Evolutionary conservation across 92 coral and sea anemone species (phyloP).

Genomic region (Phenganax subtilis): DNA sequence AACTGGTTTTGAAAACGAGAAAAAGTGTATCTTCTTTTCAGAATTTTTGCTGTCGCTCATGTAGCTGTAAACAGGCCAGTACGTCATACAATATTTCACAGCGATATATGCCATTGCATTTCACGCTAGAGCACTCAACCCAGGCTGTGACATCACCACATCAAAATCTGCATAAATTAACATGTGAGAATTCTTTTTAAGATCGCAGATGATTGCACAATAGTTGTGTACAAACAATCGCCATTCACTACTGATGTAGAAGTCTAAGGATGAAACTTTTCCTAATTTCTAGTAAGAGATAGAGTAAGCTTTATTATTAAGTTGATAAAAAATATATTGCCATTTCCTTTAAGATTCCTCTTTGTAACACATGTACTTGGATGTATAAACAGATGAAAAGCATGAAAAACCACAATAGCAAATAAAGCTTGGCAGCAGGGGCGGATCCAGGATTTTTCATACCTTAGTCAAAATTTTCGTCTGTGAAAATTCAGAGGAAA

Average conservation of each 20-base stretch:
- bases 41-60: slow-evolving; percentile 8
- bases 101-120: not conserved
- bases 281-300: not conserved
- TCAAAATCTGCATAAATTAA: not conserved
- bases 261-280: slow-evolving; percentile 12
- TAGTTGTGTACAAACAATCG: not conserved
- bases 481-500: too few species aligned
- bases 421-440: too few species aligned
- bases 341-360: slow-evolving; percentile 1
- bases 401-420: too few species aligned
- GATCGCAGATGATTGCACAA: not conserved
- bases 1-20: slow-evolving; percentile 11
- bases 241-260: not conserved
- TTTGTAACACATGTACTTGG: too few species aligned
- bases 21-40: slow-evolving; percentile 21
- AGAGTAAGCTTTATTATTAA: not conserved
- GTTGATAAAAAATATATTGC: slow-evolving; percentile 12
- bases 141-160: slow-evolving; percentile 15
- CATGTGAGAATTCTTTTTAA: not conserved
- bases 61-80: slow-evolving; percentile 5
- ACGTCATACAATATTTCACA: not conserved
- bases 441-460: too few species aligned
- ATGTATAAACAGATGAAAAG: too few species aligned
- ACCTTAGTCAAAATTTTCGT: too few species aligned
- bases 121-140: slow-evolving; percentile 7